Percentiles rank a stretch among this genome's conserved stretches.
Evolutionary conservation across 2,797 vertebrate species (phyloP).

Genomic region (Ctenopoma kingsleyae): DNA sequence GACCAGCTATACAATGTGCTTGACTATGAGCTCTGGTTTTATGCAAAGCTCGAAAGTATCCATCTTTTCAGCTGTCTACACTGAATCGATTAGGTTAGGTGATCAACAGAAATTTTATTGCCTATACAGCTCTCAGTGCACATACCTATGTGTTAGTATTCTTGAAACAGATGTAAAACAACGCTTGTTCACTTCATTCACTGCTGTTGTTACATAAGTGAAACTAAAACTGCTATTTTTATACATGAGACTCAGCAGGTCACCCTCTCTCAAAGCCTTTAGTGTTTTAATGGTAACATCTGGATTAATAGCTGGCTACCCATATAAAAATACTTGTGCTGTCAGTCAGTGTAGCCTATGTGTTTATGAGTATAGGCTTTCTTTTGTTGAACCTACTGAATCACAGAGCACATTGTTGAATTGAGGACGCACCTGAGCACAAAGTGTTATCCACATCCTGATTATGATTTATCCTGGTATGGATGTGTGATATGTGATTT

Average conservation of each 20-base stretch:
- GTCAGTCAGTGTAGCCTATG: not conserved
- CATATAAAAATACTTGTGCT: not conserved
- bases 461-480: not conserved
- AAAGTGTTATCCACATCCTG: not conserved
- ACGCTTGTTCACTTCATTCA: not conserved
- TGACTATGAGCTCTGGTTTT: not conserved
- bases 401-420: not conserved
- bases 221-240: constrained; percentile 8
- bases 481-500: not conserved
- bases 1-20: not conserved
- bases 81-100: not conserved
- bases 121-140: not conserved
- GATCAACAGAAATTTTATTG: not conserved
- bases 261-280: not conserved
- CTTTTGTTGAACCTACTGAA: constrained; percentile 1
- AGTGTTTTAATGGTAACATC: constrained; percentile 19
- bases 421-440: not conserved
- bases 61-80: not conserved
- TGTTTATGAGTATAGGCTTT: constrained; percentile 2
- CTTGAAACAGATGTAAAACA: constrained; percentile 2
- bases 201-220: not conserved
- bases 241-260: constrained; percentile 12
- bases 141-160: not conserved
- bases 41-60: not conserved
- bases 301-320: not conserved